Evolutionary conservation across 2,888 invertebrate species (phyloP).

Genomic region (Synanthedon tipuliformis): DNA sequence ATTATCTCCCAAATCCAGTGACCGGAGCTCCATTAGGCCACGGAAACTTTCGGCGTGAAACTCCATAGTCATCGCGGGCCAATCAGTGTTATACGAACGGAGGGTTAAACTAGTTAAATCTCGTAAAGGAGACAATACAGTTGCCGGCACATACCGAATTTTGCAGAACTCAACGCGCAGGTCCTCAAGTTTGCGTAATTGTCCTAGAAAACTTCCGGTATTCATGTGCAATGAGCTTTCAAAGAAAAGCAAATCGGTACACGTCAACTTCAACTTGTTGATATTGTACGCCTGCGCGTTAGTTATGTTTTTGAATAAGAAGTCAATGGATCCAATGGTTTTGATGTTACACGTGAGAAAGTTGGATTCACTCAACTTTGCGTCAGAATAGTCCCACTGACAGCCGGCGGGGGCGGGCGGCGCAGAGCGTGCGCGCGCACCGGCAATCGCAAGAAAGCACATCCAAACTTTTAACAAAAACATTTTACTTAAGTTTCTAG

Average conservation of each 20-base stretch:
- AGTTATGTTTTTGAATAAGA: conserved; percentile 77
- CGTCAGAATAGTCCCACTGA: conserved; percentile 75
- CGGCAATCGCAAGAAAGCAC: conserved; percentile 53
- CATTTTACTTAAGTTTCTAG: conserved; percentile 59
- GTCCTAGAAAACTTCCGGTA: conserved; percentile 72
- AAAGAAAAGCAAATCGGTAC: conserved; percentile 79
- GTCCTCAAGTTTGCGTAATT: conserved; percentile 78
- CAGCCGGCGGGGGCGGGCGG: conserved; percentile 78
- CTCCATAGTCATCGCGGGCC: conserved; percentile 84
- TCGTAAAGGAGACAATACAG: conserved; percentile 75
- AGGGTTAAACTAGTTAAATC: conserved; percentile 77
- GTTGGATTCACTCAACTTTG: conserved; percentile 69
- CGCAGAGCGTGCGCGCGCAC: conserved; percentile 68
- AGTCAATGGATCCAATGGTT: conserved; percentile 78
- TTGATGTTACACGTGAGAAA: conserved; percentile 78
- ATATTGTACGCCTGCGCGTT: conserved; percentile 78
- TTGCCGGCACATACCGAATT: conserved; percentile 78
- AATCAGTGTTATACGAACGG: conserved; percentile 81
- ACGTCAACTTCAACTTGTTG: conserved; percentile 76
- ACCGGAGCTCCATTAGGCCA: conserved; percentile 75
- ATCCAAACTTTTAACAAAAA: conserved; percentile 68
- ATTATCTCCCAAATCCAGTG: conserved; percentile 79
- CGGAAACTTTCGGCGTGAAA: conserved; percentile 79
- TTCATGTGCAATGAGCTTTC: conserved; percentile 78
- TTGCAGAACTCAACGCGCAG: conserved; percentile 82